Evolutionary conservation across 2,113 vertebrate species (phyloP).

Genomic region (Dipodomys spectabilis): DNA sequence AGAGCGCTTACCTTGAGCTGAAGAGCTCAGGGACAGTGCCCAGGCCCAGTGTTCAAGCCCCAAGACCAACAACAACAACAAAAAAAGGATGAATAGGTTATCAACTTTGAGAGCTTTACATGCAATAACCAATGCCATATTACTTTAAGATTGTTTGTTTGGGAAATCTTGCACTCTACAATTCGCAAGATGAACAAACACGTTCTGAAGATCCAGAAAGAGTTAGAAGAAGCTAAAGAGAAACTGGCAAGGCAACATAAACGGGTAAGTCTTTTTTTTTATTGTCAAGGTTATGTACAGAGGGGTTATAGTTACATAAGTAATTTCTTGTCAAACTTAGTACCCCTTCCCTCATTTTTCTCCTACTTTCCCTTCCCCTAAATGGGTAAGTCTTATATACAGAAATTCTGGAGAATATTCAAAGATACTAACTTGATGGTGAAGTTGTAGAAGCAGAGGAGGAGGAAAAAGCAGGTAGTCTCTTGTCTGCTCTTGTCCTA

Average conservation of each 20-base stretch:
- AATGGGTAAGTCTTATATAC: slow-evolving; percentile 83
- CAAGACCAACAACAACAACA: too few relatives aligned
- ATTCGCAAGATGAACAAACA: slow-evolving; percentile 99
- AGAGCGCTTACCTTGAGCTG: too few relatives aligned
- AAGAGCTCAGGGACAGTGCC: too few relatives aligned
- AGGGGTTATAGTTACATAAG: too few relatives aligned
- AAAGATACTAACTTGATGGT: neutral
- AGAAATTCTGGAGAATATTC: slow-evolving; percentile 12
- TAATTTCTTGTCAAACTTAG: too few relatives aligned
- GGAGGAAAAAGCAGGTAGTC: too few relatives aligned
- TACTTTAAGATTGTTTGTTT: slow-evolving; percentile 92
- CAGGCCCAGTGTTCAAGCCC: too few relatives aligned
- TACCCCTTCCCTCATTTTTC: too few relatives aligned
- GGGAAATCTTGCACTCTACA: slow-evolving; percentile 99
- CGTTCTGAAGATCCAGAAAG: slow-evolving; percentile 97
- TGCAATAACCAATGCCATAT: slow-evolving; percentile 38
- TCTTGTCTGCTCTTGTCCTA: neutral
- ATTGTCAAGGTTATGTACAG: too few relatives aligned
- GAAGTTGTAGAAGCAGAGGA: neutral
- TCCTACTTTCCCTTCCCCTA: slow-evolving; percentile 50
- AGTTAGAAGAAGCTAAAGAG: slow-evolving; percentile 96
- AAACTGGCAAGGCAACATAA: slow-evolving; percentile 97
- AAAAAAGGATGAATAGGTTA: neutral
- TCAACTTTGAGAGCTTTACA: neutral
- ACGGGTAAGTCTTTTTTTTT: slow-evolving; percentile 81